phyloP scores from a whole-genome alignment of 1,140 invertebrate genomes.

The Drosophila insularis region DNA sequence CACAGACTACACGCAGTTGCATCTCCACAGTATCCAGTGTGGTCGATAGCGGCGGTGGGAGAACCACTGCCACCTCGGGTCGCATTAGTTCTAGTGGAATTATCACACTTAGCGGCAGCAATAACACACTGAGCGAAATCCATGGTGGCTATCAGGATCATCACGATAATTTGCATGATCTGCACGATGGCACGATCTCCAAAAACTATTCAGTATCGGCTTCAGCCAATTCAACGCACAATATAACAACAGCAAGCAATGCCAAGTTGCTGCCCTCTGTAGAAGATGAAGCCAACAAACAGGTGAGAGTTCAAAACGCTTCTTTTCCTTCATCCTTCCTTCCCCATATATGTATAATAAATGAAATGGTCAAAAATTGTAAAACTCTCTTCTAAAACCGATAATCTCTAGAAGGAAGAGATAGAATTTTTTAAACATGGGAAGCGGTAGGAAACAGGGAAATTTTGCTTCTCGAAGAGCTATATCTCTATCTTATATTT shows the following conservation, averaged over 20 bases:
- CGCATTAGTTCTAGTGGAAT: conserved; percentile 78
- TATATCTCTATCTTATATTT: too few relatives aligned
- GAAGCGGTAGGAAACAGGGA: too few relatives aligned
- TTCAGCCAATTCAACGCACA: conserved; percentile 62
- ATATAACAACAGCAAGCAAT: conserved; percentile 76
- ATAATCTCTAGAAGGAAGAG: too few relatives aligned
- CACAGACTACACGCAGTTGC: conserved; percentile 76
- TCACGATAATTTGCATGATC: conserved; percentile 52
- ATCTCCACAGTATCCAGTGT: conserved; percentile 77
- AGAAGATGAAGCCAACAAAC: conserved; percentile 76
- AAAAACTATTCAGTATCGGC: conserved; percentile 68
- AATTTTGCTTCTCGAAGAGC: too few relatives aligned
- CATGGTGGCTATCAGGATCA: conserved; percentile 62
- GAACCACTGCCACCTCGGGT: conserved; percentile 77
- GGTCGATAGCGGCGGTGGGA: conserved; percentile 69
- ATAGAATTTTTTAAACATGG: too few relatives aligned
- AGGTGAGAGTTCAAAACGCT: conserved; percentile 56
- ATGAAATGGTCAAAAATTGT: too few relatives aligned
- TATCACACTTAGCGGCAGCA: conserved; percentile 75
- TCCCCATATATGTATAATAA: too few relatives aligned
- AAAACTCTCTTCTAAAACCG: too few relatives aligned
- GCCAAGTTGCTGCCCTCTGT: conserved; percentile 65
- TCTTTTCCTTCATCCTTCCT: too few relatives aligned
- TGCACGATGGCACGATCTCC: conserved; percentile 54
- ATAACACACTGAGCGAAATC: conserved; percentile 76